A percentile compares a stretch with the other conserved stretches of the same genome.
Evolutionary conservation across 1,140 invertebrate genomes (phyloP).

Genomic region (Drosophila athabasca): DNA sequence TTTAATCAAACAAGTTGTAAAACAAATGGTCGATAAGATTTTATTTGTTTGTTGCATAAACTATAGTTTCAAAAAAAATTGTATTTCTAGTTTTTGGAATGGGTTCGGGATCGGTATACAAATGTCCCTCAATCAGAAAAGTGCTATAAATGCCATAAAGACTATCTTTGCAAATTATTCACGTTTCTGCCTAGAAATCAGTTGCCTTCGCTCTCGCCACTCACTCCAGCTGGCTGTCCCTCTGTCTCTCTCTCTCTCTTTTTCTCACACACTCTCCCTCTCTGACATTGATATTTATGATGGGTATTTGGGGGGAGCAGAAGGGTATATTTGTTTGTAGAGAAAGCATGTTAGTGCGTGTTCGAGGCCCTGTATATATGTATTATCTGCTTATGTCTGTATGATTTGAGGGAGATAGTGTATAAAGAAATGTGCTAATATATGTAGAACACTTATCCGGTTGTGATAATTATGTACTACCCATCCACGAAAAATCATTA

Average conservation of each 20-base stretch:
- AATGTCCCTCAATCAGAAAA: slow-evolving; percentile 4
- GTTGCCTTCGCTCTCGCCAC: too few species aligned
- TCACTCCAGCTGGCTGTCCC: too few species aligned
- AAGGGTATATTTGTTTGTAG: too few species aligned
- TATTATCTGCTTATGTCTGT: too few species aligned
- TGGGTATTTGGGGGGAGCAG: too few species aligned
- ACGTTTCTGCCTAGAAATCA: slow-evolving; percentile 13
- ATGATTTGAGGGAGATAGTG: too few species aligned
- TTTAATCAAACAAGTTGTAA: slow-evolving; percentile 61
- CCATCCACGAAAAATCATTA: too few species aligned
- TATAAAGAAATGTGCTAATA: not conserved
- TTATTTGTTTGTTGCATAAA: slow-evolving; percentile 33
- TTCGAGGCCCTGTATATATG: too few species aligned
- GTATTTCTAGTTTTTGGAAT: slow-evolving; percentile 8
- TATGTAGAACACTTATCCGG: too few species aligned
- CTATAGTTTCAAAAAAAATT: too few species aligned
- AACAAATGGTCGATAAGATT: slow-evolving; percentile 38
- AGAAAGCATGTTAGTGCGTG: too few species aligned
- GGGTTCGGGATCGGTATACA: not conserved
- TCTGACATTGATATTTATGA: slow-evolving; percentile 4
- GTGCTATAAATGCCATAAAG: not conserved
- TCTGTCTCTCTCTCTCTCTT: slow-evolving; percentile 1
- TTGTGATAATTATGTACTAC: too few species aligned
- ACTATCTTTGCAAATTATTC: slow-evolving; percentile 37
- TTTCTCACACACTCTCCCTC: slow-evolving; percentile 1